phyloP scores from a whole-genome alignment of 2,797 vertebrate genomes.

The Peromyscus melanophrys region DNA sequence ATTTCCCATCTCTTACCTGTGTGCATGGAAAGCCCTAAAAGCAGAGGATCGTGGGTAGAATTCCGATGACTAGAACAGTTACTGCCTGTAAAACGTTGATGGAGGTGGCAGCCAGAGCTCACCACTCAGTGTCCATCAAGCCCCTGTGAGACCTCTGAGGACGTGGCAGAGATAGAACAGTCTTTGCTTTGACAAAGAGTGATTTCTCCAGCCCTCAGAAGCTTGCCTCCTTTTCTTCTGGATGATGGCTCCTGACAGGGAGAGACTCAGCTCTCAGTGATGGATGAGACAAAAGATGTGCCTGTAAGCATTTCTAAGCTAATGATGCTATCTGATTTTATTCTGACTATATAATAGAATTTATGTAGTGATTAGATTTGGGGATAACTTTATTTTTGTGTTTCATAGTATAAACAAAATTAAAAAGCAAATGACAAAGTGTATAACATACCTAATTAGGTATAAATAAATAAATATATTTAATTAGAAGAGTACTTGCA shows the following conservation, averaged over 20 bases:
- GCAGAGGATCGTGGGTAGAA: background rate
- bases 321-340: constrained; percentile 48
- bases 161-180: background rate
- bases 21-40: background rate
- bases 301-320: constrained; percentile 59
- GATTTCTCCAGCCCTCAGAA: constrained; percentile 27
- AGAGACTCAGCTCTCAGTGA: constrained; percentile 5
- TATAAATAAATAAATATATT: constrained; percentile 21
- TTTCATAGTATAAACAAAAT: constrained; percentile 47
- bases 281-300: constrained; percentile 19
- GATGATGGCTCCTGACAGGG: background rate
- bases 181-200: constrained; percentile 36
- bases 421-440: background rate
- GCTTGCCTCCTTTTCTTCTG: background rate
- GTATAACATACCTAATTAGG: constrained; percentile 3
- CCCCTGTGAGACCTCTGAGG: background rate
- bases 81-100: background rate
- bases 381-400: constrained; percentile 48
- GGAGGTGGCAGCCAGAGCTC: background rate
- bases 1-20: background rate
- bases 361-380: constrained; percentile 40
- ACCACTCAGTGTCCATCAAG: background rate
- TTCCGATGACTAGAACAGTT: background rate
- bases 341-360: constrained; percentile 36
- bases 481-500: constrained; percentile 24